Evolutionary conservation across 2,888 invertebrate genomes (phyloP), one percentile per base, ranked within the genome.

Genomic region (Archaeoteleia sp.): DNA sequence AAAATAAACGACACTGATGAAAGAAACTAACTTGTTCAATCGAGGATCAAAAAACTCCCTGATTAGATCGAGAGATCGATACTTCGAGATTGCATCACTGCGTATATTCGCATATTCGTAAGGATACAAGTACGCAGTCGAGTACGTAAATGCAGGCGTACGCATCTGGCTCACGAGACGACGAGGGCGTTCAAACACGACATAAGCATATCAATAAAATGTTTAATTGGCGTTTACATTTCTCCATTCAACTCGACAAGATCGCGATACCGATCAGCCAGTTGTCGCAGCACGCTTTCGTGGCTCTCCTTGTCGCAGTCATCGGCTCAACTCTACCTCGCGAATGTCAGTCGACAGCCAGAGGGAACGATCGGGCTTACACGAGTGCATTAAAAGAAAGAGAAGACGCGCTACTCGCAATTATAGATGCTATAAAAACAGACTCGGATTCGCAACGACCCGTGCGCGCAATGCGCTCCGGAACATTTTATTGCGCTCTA

Each of bases 221-320:
- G 82, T 82, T 82, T 82, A 82, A 82, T 82, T 82, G 82, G 79
- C 81, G 75, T 82, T 82, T 82, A 82, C 82, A 82, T 82, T 81
- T 82, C 81, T 82, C 78, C 77, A 81, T 80, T 77, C 77, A 76
- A 72, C 74, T 74, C 76, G 78, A 78, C 82, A 80, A 78, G 80
- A 74, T 76, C 74, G 79, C 74, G 80, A 80, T 80, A 80, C 76
- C 54, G 74, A 80, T 80, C 79, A 75, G 37, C 48, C 51, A 30
- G 46, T 53, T 51, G 53, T 63, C 45, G 62, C 49, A 48, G 51
- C 37, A 43, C 34, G 51, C 12, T 43, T 35, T 30, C 32, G 46
- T 27, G 30, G 53, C 15, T 46, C 27, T 30, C 29, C 45, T 27
- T 13, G 29, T 45, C 49, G 27, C 14, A 12, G 32, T 45, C 49